Base-by-base conservation (phyloP, 2,797 vertebrate genomes). In the Cyprinella venusta region DNA sequence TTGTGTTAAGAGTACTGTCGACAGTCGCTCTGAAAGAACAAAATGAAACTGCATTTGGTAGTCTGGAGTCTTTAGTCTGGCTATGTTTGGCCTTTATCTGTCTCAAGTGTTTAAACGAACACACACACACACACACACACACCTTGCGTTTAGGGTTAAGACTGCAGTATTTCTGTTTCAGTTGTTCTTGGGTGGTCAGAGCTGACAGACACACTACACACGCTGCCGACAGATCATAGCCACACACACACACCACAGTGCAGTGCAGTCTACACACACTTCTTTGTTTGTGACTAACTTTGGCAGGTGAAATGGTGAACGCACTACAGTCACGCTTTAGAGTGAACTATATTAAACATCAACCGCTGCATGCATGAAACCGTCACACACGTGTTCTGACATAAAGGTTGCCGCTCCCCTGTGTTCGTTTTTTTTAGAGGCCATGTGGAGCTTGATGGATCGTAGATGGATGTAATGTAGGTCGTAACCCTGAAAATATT, bases 111-210 rank as follows among this genome's bases (percentile, higher is more conserved):
- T 65, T 81, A 65, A 18, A 30, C 36, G 76, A 89, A 75, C 26
- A 84, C 79, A 81, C 80, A 65, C 79, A 76, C 79, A 65, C 79
- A 76, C 79, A 75, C 26, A 84, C 79, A 81, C 80, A 65, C 79
- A 76, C 79, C 75, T 79, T 38, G n/a, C 65, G 89, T 87, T 92
- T 92, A 91, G 82, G 83, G 90, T 92, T 90, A 89, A 84, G 86
- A 86, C 89, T 30, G 87, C 2, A 89, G 91, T 90, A 91, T 89
- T 90, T 89, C 81, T 84, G 89, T 86, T 64, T 16, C 87, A 33
- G 71, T 87, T 88, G 79, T 87, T 88, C 92, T 91, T 94, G 93
- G 93, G 93, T 94, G 94, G 94, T 92, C 94, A 91, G 84, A 82
- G 81, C 79, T 78, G 78, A 81, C 86, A 88, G 86, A 91, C 87